Evolutionary conservation across 2,888 invertebrate genomes (phyloP).

Genomic region (Sarcophaga subvicina): DNA sequence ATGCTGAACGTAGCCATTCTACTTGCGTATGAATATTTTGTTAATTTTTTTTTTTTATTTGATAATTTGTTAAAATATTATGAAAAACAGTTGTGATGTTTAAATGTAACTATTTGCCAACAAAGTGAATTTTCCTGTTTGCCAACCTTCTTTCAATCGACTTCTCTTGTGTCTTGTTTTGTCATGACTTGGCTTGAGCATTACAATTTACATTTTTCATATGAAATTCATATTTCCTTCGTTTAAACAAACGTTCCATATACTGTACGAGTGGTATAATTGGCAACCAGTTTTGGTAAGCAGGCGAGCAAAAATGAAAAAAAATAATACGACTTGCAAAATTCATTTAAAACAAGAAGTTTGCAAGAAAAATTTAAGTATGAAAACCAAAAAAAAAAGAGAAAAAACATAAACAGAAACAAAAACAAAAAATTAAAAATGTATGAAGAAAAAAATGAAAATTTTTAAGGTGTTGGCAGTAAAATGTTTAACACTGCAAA

Average conservation of each 20-base stretch:
- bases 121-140: slow-evolving; percentile 71
- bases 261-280: slow-evolving; percentile 31
- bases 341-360: slow-evolving; percentile 49
- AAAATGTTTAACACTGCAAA: slow-evolving; percentile 58
- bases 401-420: neutral
- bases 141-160: slow-evolving; percentile 15
- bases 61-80: slow-evolving; percentile 45
- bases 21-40: neutral
- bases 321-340: slow-evolving; percentile 10
- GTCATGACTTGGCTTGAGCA: neutral
- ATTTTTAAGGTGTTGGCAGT: slow-evolving; percentile 65
- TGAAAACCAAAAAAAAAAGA: slow-evolving; percentile 27
- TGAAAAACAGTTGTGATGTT: slow-evolving; percentile 25
- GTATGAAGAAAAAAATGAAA: slow-evolving; percentile 49
- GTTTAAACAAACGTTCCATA: slow-evolving; percentile 54
- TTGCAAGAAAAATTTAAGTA: slow-evolving; percentile 33
- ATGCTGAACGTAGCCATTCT: neutral
- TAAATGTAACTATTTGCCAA: slow-evolving; percentile 65
- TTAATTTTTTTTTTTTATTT: slow-evolving; percentile 8
- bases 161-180: neutral
- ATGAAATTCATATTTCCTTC: slow-evolving; percentile 41
- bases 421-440: slow-evolving; percentile 18
- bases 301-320: too few species aligned
- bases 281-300: slow-evolving; percentile 60
- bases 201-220: slow-evolving; percentile 52